These are phyloP conservation scores for Neomorphus geoffroyi DNA, from an alignment of 2,797 vertebrate genomes.

Conservation along the genomic window DNA sequence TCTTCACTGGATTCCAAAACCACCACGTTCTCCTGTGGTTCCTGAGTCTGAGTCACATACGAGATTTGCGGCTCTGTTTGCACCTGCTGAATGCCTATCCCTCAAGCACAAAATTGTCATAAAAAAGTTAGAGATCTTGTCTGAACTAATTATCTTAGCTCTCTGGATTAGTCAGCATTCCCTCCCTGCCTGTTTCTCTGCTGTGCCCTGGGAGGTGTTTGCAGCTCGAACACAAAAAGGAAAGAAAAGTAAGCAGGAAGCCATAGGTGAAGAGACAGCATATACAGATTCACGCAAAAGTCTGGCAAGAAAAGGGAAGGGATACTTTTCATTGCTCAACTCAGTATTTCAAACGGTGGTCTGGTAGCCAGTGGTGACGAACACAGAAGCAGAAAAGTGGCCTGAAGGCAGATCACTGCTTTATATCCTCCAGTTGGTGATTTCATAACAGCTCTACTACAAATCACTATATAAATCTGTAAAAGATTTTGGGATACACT, in stretches of 20 bases:
- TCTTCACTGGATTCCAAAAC: neutral
- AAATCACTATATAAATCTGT: neutral
- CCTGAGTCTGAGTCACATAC: neutral
- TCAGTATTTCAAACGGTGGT: neutral
- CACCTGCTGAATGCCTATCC: neutral
- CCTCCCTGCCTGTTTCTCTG: neutral
- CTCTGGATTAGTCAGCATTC: neutral
- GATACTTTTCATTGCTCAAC: neutral
- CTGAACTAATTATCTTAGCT: neutral
- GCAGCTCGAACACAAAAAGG: neutral
- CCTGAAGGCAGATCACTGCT: neutral
- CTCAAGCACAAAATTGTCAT: neutral
- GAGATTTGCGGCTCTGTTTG: neutral
- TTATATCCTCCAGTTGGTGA: neutral
- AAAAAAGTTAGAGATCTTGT: neutral
- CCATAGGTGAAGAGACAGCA: neutral
- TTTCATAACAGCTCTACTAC: neutral
- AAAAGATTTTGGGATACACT: neutral
- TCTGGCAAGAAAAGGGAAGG: neutral
- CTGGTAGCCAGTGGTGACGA: neutral
- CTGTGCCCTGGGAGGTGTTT: neutral
- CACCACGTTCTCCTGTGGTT: neutral
- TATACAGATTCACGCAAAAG: neutral
- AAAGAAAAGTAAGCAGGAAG: neutral
- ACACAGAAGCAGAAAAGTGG: neutral